Percentiles rank a stretch among this genome's conserved stretches.
phyloP scores from a whole-genome alignment of 2,888 invertebrate species.

The Aspidiotus rigidus region DNA sequence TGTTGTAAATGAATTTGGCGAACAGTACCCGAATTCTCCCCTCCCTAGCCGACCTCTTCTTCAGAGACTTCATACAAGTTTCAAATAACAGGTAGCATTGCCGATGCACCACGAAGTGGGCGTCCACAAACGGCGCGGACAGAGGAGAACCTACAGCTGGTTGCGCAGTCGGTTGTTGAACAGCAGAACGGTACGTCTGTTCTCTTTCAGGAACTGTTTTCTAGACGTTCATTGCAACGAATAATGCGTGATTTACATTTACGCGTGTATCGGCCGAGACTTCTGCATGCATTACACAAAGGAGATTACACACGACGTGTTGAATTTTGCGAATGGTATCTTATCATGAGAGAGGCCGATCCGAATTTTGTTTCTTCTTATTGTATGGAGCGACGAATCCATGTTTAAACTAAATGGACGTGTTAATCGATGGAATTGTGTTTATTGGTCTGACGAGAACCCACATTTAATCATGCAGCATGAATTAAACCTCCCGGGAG shows the following conservation, averaged over 20 bases:
- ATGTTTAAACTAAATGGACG: constrained; percentile 39
- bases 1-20: too few relatives aligned
- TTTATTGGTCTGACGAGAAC: constrained; percentile 39
- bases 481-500: constrained; percentile 36
- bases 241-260: background rate
- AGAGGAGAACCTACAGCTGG: too few relatives aligned
- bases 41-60: too few relatives aligned
- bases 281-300: constrained; percentile 1
- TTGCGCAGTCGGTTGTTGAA: too few relatives aligned
- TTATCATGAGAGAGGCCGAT: constrained; percentile 33
- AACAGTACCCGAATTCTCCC: too few relatives aligned
- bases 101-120: too few relatives aligned
- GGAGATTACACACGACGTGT: constrained; percentile 11
- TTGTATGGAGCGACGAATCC: constrained; percentile 39
- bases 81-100: too few relatives aligned
- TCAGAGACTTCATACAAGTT: too few relatives aligned
- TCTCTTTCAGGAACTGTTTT: too few relatives aligned
- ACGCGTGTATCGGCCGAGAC: constrained; percentile 2
- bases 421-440: constrained; percentile 39
- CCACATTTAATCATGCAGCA: constrained; percentile 37
- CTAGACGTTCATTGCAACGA: too few relatives aligned
- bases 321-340: background rate
- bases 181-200: too few relatives aligned
- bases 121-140: too few relatives aligned
- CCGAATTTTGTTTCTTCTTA: constrained; percentile 33